Percentiles rank a stretch among this genome's conserved stretches.
These are phyloP conservation scores for Malacosoma neustria DNA, from an alignment of 2,888 invertebrate species.

Conservation along the genomic window DNA sequence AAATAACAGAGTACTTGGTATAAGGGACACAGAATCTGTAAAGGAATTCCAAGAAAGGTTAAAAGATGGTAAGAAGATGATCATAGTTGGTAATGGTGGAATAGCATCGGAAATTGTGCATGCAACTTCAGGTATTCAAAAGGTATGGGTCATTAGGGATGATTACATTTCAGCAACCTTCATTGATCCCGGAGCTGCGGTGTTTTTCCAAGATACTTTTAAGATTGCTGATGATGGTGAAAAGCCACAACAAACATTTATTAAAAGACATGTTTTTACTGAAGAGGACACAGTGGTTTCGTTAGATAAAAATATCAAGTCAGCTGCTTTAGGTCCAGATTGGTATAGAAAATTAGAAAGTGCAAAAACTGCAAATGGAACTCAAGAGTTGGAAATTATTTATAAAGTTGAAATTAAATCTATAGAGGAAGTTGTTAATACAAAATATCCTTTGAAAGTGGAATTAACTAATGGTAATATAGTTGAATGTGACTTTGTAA, in stretches of 20 bases:
- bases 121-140: constrained; percentile 87
- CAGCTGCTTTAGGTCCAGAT: constrained; percentile 97
- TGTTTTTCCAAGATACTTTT: constrained; percentile 84
- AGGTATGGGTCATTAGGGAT: constrained; percentile 96
- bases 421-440: constrained; percentile 39
- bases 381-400: constrained; percentile 74
- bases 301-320: constrained; percentile 69
- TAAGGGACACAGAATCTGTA: constrained; percentile 96
- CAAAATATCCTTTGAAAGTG: constrained; percentile 81
- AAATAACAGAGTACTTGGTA: constrained; percentile 84
- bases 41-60: constrained; percentile 83
- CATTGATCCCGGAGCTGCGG: constrained; percentile 95
- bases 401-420: constrained; percentile 73
- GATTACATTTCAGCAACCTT: constrained; percentile 94
- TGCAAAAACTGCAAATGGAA: constrained; percentile 68
- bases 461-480: constrained; percentile 81
- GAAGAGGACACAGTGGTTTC: constrained; percentile 64
- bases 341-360: constrained; percentile 85
- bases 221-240: constrained; percentile 24
- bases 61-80: constrained; percentile 79
- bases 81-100: constrained; percentile 97
- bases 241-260: constrained; percentile 29
- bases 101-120: constrained; percentile 98
- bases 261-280: constrained; percentile 81
- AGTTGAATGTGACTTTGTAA: constrained; percentile 89